A percentile compares a stretch with the other conserved stretches of the same genome.
Evolutionary conservation across 2,113 vertebrate genomes (phyloP).

Genomic region (Haliaeetus leucogaster): DNA sequence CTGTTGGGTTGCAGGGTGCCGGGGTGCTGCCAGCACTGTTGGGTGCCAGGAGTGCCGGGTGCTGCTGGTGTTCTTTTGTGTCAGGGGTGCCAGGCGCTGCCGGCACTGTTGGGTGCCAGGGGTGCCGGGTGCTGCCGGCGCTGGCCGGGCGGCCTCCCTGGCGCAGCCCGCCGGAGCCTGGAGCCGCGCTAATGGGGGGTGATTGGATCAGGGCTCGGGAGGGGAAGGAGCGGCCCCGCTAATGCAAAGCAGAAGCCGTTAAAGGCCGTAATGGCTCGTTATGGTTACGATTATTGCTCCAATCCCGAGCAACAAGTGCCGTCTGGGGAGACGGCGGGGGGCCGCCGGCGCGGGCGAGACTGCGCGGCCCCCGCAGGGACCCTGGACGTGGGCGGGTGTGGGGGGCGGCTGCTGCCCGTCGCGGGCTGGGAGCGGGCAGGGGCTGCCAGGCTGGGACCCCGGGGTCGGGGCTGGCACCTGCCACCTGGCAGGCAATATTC

Average conservation of each 20-base stretch:
- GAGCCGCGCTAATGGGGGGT: slow-evolving; percentile 1
- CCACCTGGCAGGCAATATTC: background rate
- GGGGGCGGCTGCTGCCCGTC: too few species aligned
- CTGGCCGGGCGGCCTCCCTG: background rate
- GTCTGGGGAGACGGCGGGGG: background rate
- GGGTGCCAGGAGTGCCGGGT: too few species aligned
- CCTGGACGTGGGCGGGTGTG: background rate
- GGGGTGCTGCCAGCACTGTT: too few species aligned
- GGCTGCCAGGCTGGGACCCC: background rate
- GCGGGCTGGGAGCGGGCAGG: background rate
- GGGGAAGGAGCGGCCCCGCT: slow-evolving; percentile 17
- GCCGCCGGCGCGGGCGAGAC: background rate
- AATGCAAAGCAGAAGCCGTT: slow-evolving; percentile 24
- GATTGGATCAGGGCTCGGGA: slow-evolving; percentile 28
- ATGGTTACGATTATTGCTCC: background rate
- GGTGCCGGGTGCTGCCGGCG: background rate
- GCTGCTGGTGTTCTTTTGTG: too few species aligned
- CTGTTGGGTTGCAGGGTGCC: too few species aligned
- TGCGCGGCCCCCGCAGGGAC: background rate
- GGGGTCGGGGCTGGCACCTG: background rate
- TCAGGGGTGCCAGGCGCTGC: background rate
- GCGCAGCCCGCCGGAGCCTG: background rate
- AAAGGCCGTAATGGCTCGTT: background rate
- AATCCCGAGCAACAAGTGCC: slow-evolving; percentile 4
- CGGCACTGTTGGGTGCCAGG: too few species aligned